Evolutionary conservation across 2,113 vertebrate species (phyloP), one percentile per base, ranked within the genome.

Genomic region (Pseudolaguvia tuberculata): DNA sequence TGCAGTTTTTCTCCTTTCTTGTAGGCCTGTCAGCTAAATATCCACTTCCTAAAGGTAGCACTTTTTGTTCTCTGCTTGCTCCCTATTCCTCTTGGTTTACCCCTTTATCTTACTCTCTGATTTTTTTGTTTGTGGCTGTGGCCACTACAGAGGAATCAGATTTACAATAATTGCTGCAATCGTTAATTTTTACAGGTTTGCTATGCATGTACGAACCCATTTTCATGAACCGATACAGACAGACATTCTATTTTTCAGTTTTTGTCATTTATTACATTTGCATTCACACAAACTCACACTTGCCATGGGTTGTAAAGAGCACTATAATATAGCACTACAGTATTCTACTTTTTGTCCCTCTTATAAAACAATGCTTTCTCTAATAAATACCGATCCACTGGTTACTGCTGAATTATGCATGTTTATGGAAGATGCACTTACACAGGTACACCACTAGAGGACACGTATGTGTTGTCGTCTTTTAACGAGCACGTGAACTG

Each of bases 1-100:
- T 72, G 50, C 79, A 87, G 88, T 83, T 86, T 86, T 77, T 80
- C 35, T 76, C 76, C 66, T 91, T 81, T 92, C 79, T 89, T 92
- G 75, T 90, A 94, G 92, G 90, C 85, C 88, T 92, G 88, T 90
- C 91, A 89, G 85, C 89, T 93, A 90, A 92, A 92, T 91, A 87
- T 86, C 87, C 85, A 73, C 90, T 90, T 91, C 88, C 86, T 93
- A 72, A 93, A 94, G 93, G 94, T 93, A 93, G 92, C 82, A 85
- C 56, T 70, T 72, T 85, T 81, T 82, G 82, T 83, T 83, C 81
- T 80, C 78, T 77, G 77, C 48, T 59, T 53, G 70, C 27, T 76
- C 17, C 29, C 80, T 83, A 77, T 78, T 85, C 82, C 76, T 78
- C 56, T 70, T 9, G 71, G 47, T 68, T 58, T 61, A 72, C 20